Base-by-base conservation (phyloP, 2,888 invertebrate genomes). In the Melieria picta region DNA sequence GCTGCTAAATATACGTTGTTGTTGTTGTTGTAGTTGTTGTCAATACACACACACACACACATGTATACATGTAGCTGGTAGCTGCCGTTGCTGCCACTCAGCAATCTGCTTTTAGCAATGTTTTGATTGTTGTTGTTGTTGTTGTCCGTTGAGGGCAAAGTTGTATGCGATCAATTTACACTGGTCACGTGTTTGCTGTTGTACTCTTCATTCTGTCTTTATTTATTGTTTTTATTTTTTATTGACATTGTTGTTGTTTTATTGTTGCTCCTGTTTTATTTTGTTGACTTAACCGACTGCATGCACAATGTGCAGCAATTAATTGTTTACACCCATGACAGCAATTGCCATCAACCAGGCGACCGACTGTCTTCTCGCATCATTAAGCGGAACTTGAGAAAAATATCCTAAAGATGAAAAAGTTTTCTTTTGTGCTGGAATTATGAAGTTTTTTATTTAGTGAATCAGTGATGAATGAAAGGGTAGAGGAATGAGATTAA, bases 141-240 rank as follows among this genome's bases (percentile, higher is more conserved):
- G 11, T 13, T 30, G 63, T 16, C 4, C 4, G 2, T 57, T 10
- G 16, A n/a, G 47, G 45, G 46, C 10, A 46, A 6, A 43, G n/a
- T 43, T 9, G 13, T 52, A 9, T 68, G 46, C 61, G 71, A 75
- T 75, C 75, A 69, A 71, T 75, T 75, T 75, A 73, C 73, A 72
- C 72, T 65, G 73, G 69, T 72, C 75, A 72, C 75, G 72, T 73
- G 75, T 72, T 30, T 30, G 2, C 30, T 65, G 69, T 50, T 63
- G 61, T 61, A 55, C 66, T 48, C 61, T 48, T 55, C 68, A 61
- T 30, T 30, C 30, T 30, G 30, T 30, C 30, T 30, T 30, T 30
- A 30, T 30, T 30, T 30, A 30, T 43, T 48, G 58, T 57, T 58
- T 56, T 42, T 63, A 45, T 4, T 61, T 66, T 56, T 61, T 60